phyloP scores from a whole-genome alignment of 2,888 invertebrate genomes.

The Ecliptopera silaceata region DNA sequence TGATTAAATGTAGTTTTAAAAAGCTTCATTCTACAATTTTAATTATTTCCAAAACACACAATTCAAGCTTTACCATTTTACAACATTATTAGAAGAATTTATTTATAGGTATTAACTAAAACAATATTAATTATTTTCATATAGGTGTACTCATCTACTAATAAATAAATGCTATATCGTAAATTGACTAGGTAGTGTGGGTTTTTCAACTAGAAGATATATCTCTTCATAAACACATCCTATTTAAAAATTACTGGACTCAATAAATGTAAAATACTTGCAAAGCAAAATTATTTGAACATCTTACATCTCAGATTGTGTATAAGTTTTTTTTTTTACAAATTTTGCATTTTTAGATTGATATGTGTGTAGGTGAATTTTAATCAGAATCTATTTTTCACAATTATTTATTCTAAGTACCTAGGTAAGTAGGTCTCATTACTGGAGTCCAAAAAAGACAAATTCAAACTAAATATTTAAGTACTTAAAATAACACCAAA shows the following conservation, averaged over 20 bases:
- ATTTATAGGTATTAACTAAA: no score
- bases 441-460: no score
- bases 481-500: neutral
- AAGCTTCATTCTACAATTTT: constrained; percentile 17
- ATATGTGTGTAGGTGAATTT: no score
- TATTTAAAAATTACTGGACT: neutral
- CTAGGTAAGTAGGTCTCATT: no score
- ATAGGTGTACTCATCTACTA: neutral
- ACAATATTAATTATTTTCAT: neutral
- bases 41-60: no score
- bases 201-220: neutral
- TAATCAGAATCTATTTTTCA: no score
- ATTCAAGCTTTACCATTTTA: no score
- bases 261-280: neutral
- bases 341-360: no score
- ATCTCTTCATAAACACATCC: neutral
- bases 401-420: no score
- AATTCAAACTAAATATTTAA: neutral
- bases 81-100: no score
- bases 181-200: constrained; percentile 12
- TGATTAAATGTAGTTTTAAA: constrained; percentile 45
- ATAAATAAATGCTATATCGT: constrained; percentile 4
- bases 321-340: no score
- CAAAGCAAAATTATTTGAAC: neutral
- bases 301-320: no score